Evolutionary conservation across 1,140 invertebrate genomes (phyloP).

Genomic region (Hyles vespertilio): DNA sequence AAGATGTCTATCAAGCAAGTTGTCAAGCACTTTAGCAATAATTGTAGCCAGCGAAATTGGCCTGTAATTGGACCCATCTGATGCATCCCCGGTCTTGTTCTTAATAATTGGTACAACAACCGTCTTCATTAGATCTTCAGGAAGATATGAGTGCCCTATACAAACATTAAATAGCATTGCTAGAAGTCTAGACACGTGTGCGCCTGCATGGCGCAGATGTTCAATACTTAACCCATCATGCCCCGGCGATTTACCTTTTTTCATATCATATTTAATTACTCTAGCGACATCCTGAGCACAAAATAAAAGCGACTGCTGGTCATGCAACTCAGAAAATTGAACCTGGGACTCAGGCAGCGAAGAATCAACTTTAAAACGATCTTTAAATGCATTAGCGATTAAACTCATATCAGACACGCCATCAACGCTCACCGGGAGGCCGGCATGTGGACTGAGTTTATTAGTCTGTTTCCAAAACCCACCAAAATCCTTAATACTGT

Average conservation of each 20-base stretch:
- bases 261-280: not conserved
- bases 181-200: not conserved
- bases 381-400: constrained; percentile 8
- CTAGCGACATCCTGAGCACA: not conserved
- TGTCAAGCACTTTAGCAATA: constrained; percentile 4
- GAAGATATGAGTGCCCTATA: constrained; percentile 2
- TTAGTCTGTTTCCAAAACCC: constrained; percentile 12
- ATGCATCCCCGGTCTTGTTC: not conserved
- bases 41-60: constrained; percentile 3
- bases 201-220: not conserved
- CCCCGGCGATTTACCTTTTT: not conserved
- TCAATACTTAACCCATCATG: constrained; percentile 4
- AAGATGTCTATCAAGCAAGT: not conserved
- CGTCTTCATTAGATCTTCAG: constrained; percentile 1
- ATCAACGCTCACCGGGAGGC: constrained; percentile 10
- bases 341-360: not conserved
- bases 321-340: too few relatives aligned
- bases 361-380: constrained; percentile 10
- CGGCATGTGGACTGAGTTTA: constrained; percentile 5
- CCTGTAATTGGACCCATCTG: not conserved
- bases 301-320: not conserved
- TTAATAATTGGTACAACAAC: constrained; percentile 3
- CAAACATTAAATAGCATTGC: not conserved
- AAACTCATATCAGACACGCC: constrained; percentile 8
- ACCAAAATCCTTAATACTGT: constrained; percentile 1